Conservation (phyloP, 2,797 vertebrate species). For the Moxostoma hubbsi region DNA sequence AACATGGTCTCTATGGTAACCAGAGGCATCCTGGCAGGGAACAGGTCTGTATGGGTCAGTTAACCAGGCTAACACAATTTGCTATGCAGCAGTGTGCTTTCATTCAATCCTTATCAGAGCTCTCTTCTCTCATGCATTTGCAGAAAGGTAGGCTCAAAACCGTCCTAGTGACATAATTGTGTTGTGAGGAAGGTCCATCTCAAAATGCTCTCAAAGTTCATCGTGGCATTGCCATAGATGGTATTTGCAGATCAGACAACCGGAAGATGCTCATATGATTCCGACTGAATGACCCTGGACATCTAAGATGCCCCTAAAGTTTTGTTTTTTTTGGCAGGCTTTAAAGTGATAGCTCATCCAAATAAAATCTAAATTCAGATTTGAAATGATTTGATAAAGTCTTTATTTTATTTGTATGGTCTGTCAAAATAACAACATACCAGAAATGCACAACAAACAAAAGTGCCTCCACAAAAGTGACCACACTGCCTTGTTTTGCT, state of each 20-base stretch:
- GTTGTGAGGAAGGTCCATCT: not conserved
- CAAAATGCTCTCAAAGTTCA: slow-evolving; percentile 1
- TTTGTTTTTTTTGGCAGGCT: too few species aligned
- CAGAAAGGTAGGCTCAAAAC: not conserved
- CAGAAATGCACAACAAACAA: not conserved
- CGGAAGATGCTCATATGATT: not conserved
- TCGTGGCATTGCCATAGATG: slow-evolving; percentile 42
- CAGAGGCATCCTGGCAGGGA: slow-evolving; percentile 59
- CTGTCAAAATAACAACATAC: not conserved
- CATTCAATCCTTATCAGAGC: slow-evolving; percentile 69
- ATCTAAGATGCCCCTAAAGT: too few species aligned
- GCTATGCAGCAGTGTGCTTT: slow-evolving; percentile 67
- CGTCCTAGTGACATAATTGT: too few species aligned
- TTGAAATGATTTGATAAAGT: not conserved
- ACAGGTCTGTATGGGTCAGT: slow-evolving; percentile 64
- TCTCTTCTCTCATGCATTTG: not conserved
- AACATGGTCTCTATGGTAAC: slow-evolving; percentile 71
- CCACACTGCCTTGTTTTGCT: slow-evolving; percentile 28
- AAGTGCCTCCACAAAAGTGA: slow-evolving; percentile 51
- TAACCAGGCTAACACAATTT: slow-evolving; percentile 74
- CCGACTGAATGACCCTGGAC: too few species aligned
- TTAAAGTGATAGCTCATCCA: too few species aligned
- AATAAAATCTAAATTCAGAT: not conserved
- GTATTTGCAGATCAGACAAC: not conserved
- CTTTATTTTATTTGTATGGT: slow-evolving; percentile 4